Percentiles rank a stretch among this genome's conserved stretches.
These are phyloP conservation scores for Cosmorhoe ocellata DNA, from an alignment of 2,888 invertebrate genomes.

Conservation along the genomic window DNA sequence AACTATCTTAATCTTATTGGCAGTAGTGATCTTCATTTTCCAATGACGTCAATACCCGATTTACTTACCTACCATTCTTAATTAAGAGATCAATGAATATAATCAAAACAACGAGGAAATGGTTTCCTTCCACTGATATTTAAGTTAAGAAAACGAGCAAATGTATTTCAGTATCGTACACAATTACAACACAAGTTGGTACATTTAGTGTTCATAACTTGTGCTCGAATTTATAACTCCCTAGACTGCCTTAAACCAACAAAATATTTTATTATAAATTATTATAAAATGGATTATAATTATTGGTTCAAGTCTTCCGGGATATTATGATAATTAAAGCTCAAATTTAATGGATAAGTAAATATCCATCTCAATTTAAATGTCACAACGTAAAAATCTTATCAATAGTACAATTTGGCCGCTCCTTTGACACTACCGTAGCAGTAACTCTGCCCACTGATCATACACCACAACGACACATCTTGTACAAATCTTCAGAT, in stretches of 20 bases:
- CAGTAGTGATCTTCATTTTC: conserved; percentile 74
- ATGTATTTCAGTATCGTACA: conserved; percentile 20
- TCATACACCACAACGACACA: conserved; percentile 50
- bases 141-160: conserved; percentile 25
- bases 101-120: conserved; percentile 68
- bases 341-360: conserved; percentile 72
- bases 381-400: conserved; percentile 61
- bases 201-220: background rate
- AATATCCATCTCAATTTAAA: conserved; percentile 56
- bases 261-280: conserved; percentile 37
- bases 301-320: conserved; percentile 60
- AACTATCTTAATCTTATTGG: conserved; percentile 76
- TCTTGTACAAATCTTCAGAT: conserved; percentile 53
- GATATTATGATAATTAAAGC: conserved; percentile 80
- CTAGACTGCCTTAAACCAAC: conserved; percentile 47
- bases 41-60: conserved; percentile 59
- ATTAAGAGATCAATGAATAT: conserved; percentile 59
- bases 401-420: conserved; percentile 56
- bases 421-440: conserved; percentile 54
- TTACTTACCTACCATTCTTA: conserved; percentile 62
- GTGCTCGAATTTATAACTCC: conserved; percentile 46
- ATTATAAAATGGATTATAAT: conserved; percentile 48
- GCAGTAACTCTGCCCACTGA: conserved; percentile 49
- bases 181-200: conserved; percentile 24
- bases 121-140: conserved; percentile 57